Evolutionary conservation across 1,140 invertebrate species (phyloP).

Genomic region (Stegodyphus dumicola): DNA sequence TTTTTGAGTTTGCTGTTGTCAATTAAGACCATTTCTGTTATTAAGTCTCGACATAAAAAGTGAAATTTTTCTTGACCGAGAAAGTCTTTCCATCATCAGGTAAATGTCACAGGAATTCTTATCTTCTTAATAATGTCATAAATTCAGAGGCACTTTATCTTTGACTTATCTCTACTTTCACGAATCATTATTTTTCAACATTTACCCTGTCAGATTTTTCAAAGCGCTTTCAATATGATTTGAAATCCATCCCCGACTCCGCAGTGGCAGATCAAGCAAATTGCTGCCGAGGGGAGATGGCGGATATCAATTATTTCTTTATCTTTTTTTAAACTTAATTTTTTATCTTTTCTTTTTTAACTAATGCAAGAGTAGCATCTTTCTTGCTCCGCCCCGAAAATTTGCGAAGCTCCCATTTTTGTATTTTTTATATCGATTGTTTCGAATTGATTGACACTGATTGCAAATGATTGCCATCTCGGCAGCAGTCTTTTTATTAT

Average conservation of each 20-base stretch:
- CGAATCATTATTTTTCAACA: neutral
- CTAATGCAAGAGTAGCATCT: neutral
- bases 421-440: slow-evolving; percentile 44
- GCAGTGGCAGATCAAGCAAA: slow-evolving; percentile 8
- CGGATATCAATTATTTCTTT: slow-evolving; percentile 51
- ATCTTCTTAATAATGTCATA: too few relatives aligned
- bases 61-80: too few relatives aligned
- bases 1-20: too few relatives aligned
- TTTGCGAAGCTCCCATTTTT: slow-evolving; percentile 36
- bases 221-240: slow-evolving; percentile 18
- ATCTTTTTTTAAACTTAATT: neutral
- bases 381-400: slow-evolving; percentile 29
- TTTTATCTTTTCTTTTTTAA: too few relatives aligned
- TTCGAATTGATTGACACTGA: slow-evolving; percentile 54
- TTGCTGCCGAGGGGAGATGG: slow-evolving; percentile 13
- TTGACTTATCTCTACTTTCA: too few relatives aligned
- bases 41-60: too few relatives aligned
- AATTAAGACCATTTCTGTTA: too few relatives aligned
- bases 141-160: too few relatives aligned
- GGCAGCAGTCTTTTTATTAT: slow-evolving; percentile 22
- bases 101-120: too few relatives aligned
- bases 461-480: slow-evolving; percentile 58
- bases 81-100: too few relatives aligned
- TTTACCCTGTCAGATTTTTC: slow-evolving; percentile 41
- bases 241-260: slow-evolving; percentile 21